Percentiles rank a stretch among this genome's conserved stretches.
phyloP scores from a whole-genome alignment of 2,888 invertebrate genomes.

The Ecdyonurus torrentis region DNA sequence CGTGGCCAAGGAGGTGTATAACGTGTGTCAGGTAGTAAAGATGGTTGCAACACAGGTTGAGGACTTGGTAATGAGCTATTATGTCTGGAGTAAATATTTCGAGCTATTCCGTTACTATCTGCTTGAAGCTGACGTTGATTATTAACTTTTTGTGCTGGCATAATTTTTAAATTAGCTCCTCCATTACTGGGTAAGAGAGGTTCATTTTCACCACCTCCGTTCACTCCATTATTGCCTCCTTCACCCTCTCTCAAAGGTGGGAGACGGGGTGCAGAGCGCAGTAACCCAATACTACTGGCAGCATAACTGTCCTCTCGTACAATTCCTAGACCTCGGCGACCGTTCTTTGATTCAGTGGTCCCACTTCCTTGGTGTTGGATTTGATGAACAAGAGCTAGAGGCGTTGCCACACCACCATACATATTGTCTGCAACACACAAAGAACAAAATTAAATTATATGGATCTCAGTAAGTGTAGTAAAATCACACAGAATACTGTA shows the following conservation, averaged over 20 bases:
- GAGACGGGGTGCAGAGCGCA: slow-evolving; percentile 7
- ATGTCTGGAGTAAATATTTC: neutral
- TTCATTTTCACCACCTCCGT: slow-evolving; percentile 37
- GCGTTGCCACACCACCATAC: slow-evolving; percentile 56
- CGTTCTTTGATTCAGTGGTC: slow-evolving; percentile 23
- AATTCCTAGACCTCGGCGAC: slow-evolving; percentile 10
- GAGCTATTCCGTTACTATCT: neutral
- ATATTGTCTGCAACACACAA: slow-evolving; percentile 21
- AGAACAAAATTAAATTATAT: too few species aligned
- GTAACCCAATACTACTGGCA: neutral
- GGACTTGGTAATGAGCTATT: neutral
- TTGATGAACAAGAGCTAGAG: slow-evolving; percentile 45
- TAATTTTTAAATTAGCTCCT: slow-evolving; percentile 1
- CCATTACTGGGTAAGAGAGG: slow-evolving; percentile 31
- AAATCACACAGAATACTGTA: too few species aligned
- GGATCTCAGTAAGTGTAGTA: too few species aligned
- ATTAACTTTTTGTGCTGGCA: slow-evolving; percentile 11
- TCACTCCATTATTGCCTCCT: slow-evolving; percentile 20
- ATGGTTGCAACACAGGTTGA: slow-evolving; percentile 5
- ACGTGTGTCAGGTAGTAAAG: slow-evolving; percentile 14
- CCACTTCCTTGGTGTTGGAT: slow-evolving; percentile 33
- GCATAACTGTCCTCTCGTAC: slow-evolving; percentile 1
- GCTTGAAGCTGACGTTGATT: neutral
- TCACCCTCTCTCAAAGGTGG: slow-evolving; percentile 8
- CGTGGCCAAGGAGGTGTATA: slow-evolving; percentile 48